Percentiles rank a stretch among this genome's conserved stretches.
phyloP scores from a whole-genome alignment of 1,140 invertebrate genomes.

The Drosophila kurseongensis region DNA sequence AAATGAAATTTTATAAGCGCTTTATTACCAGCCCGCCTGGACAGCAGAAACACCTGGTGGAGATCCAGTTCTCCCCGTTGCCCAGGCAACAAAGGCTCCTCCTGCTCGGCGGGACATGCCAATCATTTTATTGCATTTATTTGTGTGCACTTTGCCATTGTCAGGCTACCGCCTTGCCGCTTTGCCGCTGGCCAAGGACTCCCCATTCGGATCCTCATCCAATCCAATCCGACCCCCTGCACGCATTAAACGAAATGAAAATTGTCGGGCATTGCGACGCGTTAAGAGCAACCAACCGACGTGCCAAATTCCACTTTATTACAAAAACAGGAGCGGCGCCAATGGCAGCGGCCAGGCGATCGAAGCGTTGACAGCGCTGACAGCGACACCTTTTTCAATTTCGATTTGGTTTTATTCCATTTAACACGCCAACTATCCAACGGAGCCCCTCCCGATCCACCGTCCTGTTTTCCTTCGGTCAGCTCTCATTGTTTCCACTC shows the following conservation, averaged over 20 bases:
- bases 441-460: background rate
- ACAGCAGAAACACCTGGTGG: conserved; percentile 57
- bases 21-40: conserved; percentile 63
- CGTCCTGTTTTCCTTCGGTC: background rate
- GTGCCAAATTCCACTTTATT: conserved; percentile 82
- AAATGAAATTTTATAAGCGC: conserved; percentile 83
- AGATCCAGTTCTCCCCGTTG: conserved; percentile 4
- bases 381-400: conserved; percentile 81
- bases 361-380: conserved; percentile 52
- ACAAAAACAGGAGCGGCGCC: conserved; percentile 50
- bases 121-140: conserved; percentile 83
- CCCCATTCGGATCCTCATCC: background rate
- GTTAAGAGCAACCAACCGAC: conserved; percentile 71
- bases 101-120: conserved; percentile 65
- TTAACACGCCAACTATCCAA: conserved; percentile 60
- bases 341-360: conserved; percentile 37
- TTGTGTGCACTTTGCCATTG: conserved; percentile 80
- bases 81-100: conserved; percentile 46
- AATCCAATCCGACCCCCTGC: conserved; percentile 36
- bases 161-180: conserved; percentile 31
- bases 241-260: conserved; percentile 80
- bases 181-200: conserved; percentile 15
- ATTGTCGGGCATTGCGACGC: conserved; percentile 65
- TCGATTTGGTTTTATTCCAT: conserved; percentile 80
- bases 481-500: conserved; percentile 28